Evolutionary conservation across 2,888 invertebrate genomes (phyloP).

Genomic region (Plutella xylostella): DNA sequence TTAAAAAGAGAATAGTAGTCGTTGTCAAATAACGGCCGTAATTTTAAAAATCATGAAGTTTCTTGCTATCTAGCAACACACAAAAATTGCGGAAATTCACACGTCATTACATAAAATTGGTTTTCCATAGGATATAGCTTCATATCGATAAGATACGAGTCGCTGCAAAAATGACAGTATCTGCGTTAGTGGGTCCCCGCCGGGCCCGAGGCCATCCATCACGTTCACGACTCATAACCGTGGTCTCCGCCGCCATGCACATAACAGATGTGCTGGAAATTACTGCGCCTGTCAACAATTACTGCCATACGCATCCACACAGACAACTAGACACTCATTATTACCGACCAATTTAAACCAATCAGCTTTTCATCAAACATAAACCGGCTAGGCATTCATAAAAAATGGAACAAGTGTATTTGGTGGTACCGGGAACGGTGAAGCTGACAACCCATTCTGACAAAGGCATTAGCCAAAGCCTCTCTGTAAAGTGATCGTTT

Average conservation of each 20-base stretch:
- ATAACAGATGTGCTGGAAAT: conserved; percentile 41
- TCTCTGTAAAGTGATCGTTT: conserved; percentile 38
- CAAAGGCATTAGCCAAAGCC: conserved; percentile 32
- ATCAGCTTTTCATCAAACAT: neutral
- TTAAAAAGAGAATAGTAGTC: no score
- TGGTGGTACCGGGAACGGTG: conserved; percentile 20
- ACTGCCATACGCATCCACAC: neutral
- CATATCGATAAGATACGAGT: no score
- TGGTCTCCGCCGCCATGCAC: conserved; percentile 30
- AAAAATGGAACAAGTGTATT: neutral
- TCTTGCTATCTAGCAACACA: no score
- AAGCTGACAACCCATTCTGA: conserved; percentile 26
- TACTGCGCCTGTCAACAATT: neutral
- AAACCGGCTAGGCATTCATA: neutral
- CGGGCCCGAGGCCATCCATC: conserved; percentile 55
- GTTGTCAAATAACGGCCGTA: no score
- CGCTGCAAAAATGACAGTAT: no score
- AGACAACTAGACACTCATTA: neutral
- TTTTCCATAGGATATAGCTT: no score
- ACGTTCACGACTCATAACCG: conserved; percentile 51
- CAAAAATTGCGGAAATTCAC: no score
- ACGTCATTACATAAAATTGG: no score
- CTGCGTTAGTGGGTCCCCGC: conserved; percentile 20
- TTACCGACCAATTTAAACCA: neutral
- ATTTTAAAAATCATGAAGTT: no score